Conservation (phyloP, 2,888 invertebrate genomes). For the Stenodera caucasica region DNA sequence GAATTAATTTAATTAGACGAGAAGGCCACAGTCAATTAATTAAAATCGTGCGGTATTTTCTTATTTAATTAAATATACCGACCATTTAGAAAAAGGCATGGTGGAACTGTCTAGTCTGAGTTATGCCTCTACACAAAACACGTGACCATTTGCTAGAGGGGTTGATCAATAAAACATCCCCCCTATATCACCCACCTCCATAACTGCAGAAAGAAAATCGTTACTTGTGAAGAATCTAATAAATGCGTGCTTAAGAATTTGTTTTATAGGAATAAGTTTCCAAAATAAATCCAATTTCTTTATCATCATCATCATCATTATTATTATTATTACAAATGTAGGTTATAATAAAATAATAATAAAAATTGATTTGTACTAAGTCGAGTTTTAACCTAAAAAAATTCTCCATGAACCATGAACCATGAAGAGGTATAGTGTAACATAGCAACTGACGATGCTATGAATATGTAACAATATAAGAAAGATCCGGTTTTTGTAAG, state of each 20-base stretch:
- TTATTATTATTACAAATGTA: no score
- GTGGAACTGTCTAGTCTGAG: slow-evolving; percentile 52
- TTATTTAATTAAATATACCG: slow-evolving; percentile 45
- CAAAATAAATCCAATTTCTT: background rate
- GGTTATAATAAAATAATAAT: no score
- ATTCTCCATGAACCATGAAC: slow-evolving; percentile 35
- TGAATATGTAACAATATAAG: slow-evolving; percentile 46
- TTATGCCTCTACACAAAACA: slow-evolving; percentile 55
- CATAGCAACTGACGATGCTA: slow-evolving; percentile 36
- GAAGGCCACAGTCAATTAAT: no score
- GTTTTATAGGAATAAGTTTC: slow-evolving; percentile 12
- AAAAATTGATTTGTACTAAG: no score
- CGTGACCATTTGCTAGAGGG: slow-evolving; percentile 55
- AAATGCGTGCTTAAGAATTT: slow-evolving; percentile 43
- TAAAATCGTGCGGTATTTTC: slow-evolving; percentile 1
- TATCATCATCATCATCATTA: background rate
- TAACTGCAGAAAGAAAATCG: slow-evolving; percentile 55
- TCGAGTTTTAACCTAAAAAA: slow-evolving; percentile 28
- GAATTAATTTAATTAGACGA: no score
- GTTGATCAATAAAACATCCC: slow-evolving; percentile 63
- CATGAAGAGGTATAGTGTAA: slow-evolving; percentile 5
- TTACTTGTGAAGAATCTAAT: slow-evolving; percentile 55
- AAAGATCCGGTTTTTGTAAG: slow-evolving; percentile 41
- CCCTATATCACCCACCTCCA: slow-evolving; percentile 50
- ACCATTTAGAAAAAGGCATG: slow-evolving; percentile 42